Conservation (phyloP, 2,797 vertebrate genomes). For the Cottoperca gobio region DNA sequence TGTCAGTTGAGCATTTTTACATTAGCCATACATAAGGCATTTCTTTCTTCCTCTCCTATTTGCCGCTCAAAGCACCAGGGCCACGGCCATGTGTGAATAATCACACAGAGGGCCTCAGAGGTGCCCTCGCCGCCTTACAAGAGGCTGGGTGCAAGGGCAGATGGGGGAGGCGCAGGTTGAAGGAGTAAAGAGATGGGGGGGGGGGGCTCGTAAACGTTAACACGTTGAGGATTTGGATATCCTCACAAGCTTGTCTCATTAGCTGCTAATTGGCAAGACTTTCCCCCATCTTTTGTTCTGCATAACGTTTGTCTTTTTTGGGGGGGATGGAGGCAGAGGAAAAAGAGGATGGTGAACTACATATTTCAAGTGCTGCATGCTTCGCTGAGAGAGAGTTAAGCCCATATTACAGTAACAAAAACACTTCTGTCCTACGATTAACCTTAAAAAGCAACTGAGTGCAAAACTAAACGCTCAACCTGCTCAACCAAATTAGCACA, state of each 20-base stretch:
- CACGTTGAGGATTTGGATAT: conserved; percentile 88
- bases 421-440: conserved; percentile 84
- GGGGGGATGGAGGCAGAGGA: not conserved
- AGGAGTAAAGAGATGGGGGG: conserved; percentile 55
- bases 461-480: conserved; percentile 82
- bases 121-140: conserved; percentile 78
- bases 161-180: conserved; percentile 72
- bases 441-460: conserved; percentile 83
- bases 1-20: conserved; percentile 80
- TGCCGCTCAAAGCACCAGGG: conserved; percentile 75
- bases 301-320: conserved; percentile 81
- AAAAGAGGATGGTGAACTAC: conserved; percentile 66
- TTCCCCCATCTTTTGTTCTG: conserved; percentile 83
- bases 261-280: conserved; percentile 89
- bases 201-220: conserved; percentile 81
- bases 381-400: conserved; percentile 77
- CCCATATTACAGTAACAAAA: conserved; percentile 84
- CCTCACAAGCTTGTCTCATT: conserved; percentile 90
- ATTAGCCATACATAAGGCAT: conserved; percentile 82
- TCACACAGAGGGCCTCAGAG: conserved; percentile 81
- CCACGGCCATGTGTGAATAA: conserved; percentile 86
- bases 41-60: conserved; percentile 77
- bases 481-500: conserved; percentile 79
- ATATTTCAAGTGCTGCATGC: conserved; percentile 81
- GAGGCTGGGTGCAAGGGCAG: conserved; percentile 79